Percentiles rank a stretch among this genome's conserved stretches.
Evolutionary conservation across 2,888 invertebrate species (phyloP).

Genomic region (Chrysolina americana): DNA sequence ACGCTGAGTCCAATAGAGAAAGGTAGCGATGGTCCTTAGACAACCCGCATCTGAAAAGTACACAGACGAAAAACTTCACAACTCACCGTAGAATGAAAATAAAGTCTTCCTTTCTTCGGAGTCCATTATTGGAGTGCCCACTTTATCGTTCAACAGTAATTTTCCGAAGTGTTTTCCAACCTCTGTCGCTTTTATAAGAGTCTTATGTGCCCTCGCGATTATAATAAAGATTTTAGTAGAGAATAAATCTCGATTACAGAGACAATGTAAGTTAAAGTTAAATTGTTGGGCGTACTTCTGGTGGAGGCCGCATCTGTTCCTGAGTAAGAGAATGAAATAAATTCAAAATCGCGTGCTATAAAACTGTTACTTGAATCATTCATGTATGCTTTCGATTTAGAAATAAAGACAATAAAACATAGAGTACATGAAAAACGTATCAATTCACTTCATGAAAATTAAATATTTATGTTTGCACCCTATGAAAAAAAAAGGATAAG

Average conservation of each 20-base stretch:
- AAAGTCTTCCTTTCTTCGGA: background rate
- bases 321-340: constrained; percentile 61
- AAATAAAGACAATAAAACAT: background rate
- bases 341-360: constrained; percentile 56
- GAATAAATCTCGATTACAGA: constrained; percentile 27
- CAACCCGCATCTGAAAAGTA: too few relatives aligned
- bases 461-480: too few relatives aligned
- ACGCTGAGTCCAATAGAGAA: too few relatives aligned
- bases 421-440: too few relatives aligned
- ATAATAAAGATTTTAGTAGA: constrained; percentile 28
- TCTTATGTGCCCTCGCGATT: constrained; percentile 18
- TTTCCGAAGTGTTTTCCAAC: constrained; percentile 19
- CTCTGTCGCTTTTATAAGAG: constrained; percentile 5
- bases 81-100: background rate
- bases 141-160: constrained; percentile 5
- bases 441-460: too few relatives aligned
- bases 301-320: constrained; percentile 57
- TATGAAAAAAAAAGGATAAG: too few relatives aligned
- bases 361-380: constrained; percentile 38
- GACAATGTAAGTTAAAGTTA: constrained; percentile 25
- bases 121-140: background rate
- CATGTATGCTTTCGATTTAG: background rate
- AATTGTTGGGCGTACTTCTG: constrained; percentile 6
- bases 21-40: too few relatives aligned
- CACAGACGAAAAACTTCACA: too few relatives aligned